Base-by-base conservation (phyloP, 2,113 vertebrate species). In the Clarias magur region DNA sequence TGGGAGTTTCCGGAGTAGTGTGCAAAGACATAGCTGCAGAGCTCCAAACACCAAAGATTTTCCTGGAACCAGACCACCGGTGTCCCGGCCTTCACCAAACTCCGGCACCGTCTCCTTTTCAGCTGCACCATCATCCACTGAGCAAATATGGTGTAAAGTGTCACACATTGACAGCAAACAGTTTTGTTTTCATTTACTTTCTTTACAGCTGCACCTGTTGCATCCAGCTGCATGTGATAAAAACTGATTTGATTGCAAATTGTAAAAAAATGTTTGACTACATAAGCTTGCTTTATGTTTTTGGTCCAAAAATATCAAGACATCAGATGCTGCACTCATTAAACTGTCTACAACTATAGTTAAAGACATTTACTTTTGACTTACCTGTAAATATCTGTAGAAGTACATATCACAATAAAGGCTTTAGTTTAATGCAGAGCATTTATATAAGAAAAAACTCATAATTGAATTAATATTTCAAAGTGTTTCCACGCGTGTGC, bases 91-190 rank as follows among this genome's bases (percentile, higher is more conserved):
- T 91, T 99, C 98, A 12, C 98, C 98, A 88, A 97, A 98, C 91
- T 98, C 98, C 3, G 98, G 98, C 57, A 97, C 88, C 0, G 96
- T 99, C 94, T 99, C 98, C 93, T 99, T 99, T 94, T 99, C 98
- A n/a, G 97, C 95, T 38, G 98, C 98, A 0, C 98, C 98, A 89
- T 99, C 98, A 86, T 99, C 98, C 91, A 98, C 97, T 99, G 91
- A 67, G 10, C 56, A 68, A 25, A 85, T 56, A 83, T 60, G 83
- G 27, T 78, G 34, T 0, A 53, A 80, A 16, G 25, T 27, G 19
- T 3, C 17, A 38, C 76, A 12, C 11, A 67, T 63, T 48, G 4
- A 48, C 11, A 78, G n/a, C 54, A 42, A 42, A 42, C 38, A 48
- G 48, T 8, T 48, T 25, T 3, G 25, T 48, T 75, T 75, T 11